These are phyloP conservation scores for Eulemur rufifrons DNA, from an alignment of 2,113 vertebrate genomes.

Conservation along the genomic window DNA sequence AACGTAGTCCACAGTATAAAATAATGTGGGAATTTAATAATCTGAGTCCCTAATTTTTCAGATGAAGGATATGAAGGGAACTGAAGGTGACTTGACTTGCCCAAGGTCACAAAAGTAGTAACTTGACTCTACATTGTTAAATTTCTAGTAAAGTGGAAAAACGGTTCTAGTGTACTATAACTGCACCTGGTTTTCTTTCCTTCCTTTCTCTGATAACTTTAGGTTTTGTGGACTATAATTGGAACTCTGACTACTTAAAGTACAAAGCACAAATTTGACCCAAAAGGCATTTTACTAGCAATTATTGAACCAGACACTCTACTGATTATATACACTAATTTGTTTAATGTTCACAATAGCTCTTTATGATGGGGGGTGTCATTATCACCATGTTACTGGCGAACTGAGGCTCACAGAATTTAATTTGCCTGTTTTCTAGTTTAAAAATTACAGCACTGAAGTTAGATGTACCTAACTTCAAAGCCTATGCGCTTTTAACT, in stretches of 20 bases:
- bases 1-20: neutral
- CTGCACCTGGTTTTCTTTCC: neutral
- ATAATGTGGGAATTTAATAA: slow-evolving; percentile 2
- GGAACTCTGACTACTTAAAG: neutral
- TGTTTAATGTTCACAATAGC: neutral
- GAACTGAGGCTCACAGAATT: neutral
- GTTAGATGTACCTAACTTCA: neutral
- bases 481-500: slow-evolving; percentile 12
- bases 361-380: neutral
- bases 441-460: neutral
- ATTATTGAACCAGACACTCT: neutral
- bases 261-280: neutral
- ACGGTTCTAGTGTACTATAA: neutral
- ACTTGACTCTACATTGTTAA: neutral
- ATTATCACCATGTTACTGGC: neutral
- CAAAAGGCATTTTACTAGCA: neutral
- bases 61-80: neutral
- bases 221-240: neutral
- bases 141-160: neutral
- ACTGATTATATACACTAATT: neutral
- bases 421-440: neutral
- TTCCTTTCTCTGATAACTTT: neutral
- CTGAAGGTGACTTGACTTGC: neutral
- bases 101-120: neutral
- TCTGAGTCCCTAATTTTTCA: neutral